Base-by-base conservation (phyloP, 2,113 vertebrate species). In the Numenius arquata region DNA sequence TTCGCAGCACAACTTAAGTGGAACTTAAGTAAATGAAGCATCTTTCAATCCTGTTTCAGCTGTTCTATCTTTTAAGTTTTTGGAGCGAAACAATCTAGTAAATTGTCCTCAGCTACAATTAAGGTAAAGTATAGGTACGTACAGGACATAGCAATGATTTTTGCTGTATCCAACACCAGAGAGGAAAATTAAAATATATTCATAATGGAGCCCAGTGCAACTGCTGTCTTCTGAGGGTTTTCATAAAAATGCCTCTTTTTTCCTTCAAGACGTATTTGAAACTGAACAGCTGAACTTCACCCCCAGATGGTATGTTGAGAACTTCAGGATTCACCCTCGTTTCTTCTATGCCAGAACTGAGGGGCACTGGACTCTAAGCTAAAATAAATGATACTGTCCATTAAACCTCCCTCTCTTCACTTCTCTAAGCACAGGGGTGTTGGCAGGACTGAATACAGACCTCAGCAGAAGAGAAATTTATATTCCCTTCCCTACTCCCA, bases 1-100 rank as follows among this genome's bases (percentile, higher is more conserved):
- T 95, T 56, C 21, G 18, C 15, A 3, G 20, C 36, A 61, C 0
- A 0, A 56, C 25, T 8, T 55, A 30, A 30, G 19, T 13, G 38
- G n/a, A 86, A 38, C 34, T 66, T 17, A 4, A 38, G 25, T 12
- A 86, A 23, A 41, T 38, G 21, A 56, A 59, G 9, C 27, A 67
- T 3, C 36, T 91, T 88, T 53, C 61, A 36, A 14, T 27, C 27
- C 48, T 41, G 53, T 83, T 90, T 53, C 74, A 91, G 52, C 5
- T 21, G 30, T 27, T 83, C 59, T 43, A 72, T 27, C 22, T 68
- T 74, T 65, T 59, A 83, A 78, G 65, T 5, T 86, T 86, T 58
- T 34, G 11, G 18, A 85, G 26, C 3, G 12, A 95, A 89, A 77
- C 14, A 59, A 72, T 29, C 23, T 11, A 73, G 29, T 59, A 52